phyloP scores from a whole-genome alignment of 2,888 invertebrate species.

The Anoplius nigerrimus region DNA sequence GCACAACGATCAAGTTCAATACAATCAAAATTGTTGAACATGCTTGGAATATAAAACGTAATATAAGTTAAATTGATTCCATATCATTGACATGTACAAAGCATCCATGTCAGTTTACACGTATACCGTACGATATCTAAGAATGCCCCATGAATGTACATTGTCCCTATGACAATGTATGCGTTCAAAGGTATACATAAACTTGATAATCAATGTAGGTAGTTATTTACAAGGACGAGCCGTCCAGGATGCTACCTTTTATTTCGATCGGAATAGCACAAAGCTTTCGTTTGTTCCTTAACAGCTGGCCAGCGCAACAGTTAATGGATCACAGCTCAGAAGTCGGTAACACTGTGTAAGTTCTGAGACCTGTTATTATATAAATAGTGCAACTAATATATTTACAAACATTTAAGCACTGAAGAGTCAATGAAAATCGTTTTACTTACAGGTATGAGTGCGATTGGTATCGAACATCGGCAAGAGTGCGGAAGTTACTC shows the following conservation, averaged over 20 bases:
- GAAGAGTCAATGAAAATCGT: background rate
- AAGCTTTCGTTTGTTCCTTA: background rate
- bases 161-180: too few relatives aligned
- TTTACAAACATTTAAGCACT: too few relatives aligned
- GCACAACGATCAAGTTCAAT: too few relatives aligned
- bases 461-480: conserved; percentile 1
- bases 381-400: too few relatives aligned
- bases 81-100: background rate
- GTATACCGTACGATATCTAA: too few relatives aligned
- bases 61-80: too few relatives aligned
- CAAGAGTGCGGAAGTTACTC: conserved; percentile 10
- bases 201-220: too few relatives aligned
- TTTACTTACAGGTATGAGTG: conserved; percentile 8
- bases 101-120: background rate
- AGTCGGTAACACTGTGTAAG: background rate
- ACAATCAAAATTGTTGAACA: too few relatives aligned
- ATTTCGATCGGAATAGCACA: background rate
- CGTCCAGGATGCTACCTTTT: background rate
- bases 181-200: background rate
- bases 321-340: background rate
- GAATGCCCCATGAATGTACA: too few relatives aligned
- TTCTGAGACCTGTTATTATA: background rate
- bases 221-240: background rate
- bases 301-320: background rate
- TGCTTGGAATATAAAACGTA: too few relatives aligned